These are phyloP conservation scores for Acrocera orbiculus DNA, from an alignment of 2,888 invertebrate genomes.

Conservation along the genomic window DNA sequence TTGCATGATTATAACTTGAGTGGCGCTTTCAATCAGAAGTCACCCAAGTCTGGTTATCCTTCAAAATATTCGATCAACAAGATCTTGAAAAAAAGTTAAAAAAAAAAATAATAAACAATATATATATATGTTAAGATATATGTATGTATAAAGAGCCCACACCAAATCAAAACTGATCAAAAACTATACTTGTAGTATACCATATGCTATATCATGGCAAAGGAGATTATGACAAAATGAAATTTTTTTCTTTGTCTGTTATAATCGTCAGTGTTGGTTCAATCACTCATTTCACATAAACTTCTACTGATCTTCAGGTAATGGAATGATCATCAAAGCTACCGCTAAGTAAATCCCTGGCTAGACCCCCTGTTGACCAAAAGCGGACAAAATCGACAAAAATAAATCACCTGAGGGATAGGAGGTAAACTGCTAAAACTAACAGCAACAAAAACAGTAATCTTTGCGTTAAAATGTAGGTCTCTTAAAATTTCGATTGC, in stretches of 20 bases:
- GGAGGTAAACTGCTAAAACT: too few species aligned
- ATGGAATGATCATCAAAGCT: slow-evolving; percentile 12
- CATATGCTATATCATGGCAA: slow-evolving; percentile 3
- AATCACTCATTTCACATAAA: slow-evolving; percentile 6
- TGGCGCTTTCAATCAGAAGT: slow-evolving; percentile 3
- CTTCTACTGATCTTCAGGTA: slow-evolving; percentile 10
- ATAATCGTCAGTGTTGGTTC: slow-evolving; percentile 4
- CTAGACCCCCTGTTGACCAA: slow-evolving; percentile 10
- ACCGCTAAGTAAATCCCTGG: slow-evolving; percentile 12
- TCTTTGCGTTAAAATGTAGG: too few species aligned
- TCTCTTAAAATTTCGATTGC: too few species aligned
- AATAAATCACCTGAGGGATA: slow-evolving; percentile 12
- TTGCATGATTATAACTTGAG: too few species aligned
- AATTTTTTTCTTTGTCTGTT: slow-evolving; percentile 2
- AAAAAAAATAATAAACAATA: too few species aligned
- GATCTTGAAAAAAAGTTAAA: neutral
- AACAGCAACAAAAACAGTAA: too few species aligned
- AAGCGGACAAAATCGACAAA: slow-evolving; percentile 7
- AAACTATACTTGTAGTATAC: too few species aligned
- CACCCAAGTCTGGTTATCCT: neutral
- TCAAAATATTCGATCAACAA: neutral
- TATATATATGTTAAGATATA: too few species aligned
- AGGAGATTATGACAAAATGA: slow-evolving; percentile 6
- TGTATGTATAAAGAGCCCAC: too few species aligned
- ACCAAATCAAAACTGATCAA: too few species aligned